A percentile compares a stretch with the other conserved stretches of the same genome.
phyloP scores from a whole-genome alignment of 2,888 invertebrate species.

The Polydrusus tereticollis region DNA sequence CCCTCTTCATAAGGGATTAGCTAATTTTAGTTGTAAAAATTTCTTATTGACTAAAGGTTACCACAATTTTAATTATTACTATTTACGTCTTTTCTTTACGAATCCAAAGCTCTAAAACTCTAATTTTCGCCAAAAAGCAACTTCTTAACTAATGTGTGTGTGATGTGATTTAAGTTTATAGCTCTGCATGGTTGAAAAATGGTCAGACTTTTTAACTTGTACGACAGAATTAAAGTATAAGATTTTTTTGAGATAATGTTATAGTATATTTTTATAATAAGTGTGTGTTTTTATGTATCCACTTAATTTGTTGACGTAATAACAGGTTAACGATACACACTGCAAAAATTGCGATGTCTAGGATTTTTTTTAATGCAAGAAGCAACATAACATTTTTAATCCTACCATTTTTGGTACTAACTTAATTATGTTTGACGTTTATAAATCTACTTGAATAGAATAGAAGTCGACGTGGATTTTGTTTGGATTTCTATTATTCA shows the following conservation, averaged over 20 bases:
- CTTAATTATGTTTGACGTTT: constrained; percentile 5
- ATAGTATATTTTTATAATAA: not conserved
- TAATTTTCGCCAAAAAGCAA: no score
- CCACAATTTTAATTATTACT: no score
- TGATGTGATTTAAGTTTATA: no score
- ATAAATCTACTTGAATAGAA: not conserved
- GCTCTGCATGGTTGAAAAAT: no score
- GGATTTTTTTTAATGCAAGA: not conserved
- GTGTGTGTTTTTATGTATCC: not conserved
- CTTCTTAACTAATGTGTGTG: no score
- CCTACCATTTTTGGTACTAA: not conserved
- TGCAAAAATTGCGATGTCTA: not conserved
- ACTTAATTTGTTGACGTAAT: not conserved
- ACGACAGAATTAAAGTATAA: not conserved
- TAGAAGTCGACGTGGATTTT: not conserved
- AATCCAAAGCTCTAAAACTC: no score
- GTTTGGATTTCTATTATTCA: not conserved
- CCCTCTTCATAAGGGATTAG: no score
- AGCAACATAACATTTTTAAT: not conserved
- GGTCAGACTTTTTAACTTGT: not conserved
- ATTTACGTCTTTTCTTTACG: no score
- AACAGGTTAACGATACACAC: not conserved
- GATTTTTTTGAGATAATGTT: not conserved
- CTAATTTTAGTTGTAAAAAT: no score
- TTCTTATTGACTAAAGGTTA: no score